Evolutionary conservation across 2,888 invertebrate genomes (phyloP).

Genomic region (Aricia artaxerxes): DNA sequence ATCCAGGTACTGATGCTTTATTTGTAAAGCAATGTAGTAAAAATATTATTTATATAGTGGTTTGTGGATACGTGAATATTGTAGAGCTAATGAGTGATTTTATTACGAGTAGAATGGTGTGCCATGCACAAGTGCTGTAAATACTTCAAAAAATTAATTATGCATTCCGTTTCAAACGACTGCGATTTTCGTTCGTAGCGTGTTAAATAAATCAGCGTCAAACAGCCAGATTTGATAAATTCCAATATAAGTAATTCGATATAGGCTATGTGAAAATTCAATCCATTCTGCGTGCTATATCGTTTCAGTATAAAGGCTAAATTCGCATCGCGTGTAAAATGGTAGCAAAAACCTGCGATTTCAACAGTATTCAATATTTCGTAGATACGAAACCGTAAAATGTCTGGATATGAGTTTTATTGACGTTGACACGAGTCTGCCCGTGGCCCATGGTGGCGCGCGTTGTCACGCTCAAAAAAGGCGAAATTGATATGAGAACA

Average conservation of each 20-base stretch:
- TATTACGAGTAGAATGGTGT: background rate
- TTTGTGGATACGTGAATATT: background rate
- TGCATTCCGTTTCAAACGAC: background rate
- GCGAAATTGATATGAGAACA: constrained; percentile 8
- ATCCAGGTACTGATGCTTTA: no score
- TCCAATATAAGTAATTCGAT: background rate
- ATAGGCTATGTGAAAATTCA: background rate
- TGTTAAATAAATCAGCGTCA: constrained; percentile 1
- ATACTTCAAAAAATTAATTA: background rate
- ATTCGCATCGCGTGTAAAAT: background rate
- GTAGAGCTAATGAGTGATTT: background rate
- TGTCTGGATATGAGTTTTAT: constrained; percentile 14
- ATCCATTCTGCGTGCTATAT: background rate
- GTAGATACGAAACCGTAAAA: constrained; percentile 21
- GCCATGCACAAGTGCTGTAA: background rate
- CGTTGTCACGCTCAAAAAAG: constrained; percentile 14
- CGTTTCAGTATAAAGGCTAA: background rate
- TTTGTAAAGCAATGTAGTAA: no score
- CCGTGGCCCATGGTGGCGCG: background rate
- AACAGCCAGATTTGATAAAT: background rate
- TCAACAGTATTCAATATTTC: constrained; percentile 22
- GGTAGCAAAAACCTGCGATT: constrained; percentile 4
- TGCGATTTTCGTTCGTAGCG: background rate
- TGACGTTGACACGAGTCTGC: constrained; percentile 23
- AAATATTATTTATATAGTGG: no score